Percentiles rank a stretch among this genome's conserved stretches.
phyloP scores from a whole-genome alignment of 2,888 invertebrate species.

The Gonocerus acuteangulatus region DNA sequence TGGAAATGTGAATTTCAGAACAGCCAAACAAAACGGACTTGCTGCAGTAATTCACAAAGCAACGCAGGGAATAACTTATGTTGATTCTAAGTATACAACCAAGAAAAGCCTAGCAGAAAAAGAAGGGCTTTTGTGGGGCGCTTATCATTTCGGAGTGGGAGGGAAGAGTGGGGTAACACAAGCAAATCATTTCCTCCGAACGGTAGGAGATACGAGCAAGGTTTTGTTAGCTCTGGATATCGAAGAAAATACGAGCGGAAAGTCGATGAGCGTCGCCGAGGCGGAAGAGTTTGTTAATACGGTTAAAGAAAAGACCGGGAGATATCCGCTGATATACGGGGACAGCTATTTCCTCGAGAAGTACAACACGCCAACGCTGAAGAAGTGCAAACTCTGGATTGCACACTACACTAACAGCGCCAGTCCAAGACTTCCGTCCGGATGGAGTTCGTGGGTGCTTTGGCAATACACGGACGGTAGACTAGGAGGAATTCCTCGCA shows the following conservation, averaged over 20 bases:
- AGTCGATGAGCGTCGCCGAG: conserved; percentile 22
- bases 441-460: conserved; percentile 34
- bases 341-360: conserved; percentile 29
- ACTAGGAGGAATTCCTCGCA: no score
- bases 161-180: conserved; percentile 10
- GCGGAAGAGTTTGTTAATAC: conserved; percentile 28
- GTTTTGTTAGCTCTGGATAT: conserved; percentile 27
- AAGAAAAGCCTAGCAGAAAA: conserved; percentile 25
- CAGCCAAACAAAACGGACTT: conserved; percentile 28
- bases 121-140: conserved; percentile 32
- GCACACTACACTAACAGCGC: conserved; percentile 13
- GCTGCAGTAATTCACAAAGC: conserved; percentile 33
- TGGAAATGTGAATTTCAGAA: conserved; percentile 26
- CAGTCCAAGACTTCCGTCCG: conserved; percentile 11
- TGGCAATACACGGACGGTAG: conserved; percentile 37
- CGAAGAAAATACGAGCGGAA: conserved; percentile 19
- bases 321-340: conserved; percentile 30
- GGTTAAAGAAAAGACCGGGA: conserved; percentile 28
- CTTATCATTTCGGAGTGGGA: conserved; percentile 31
- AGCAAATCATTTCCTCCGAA: conserved; percentile 30
- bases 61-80: conserved; percentile 28
- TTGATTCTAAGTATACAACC: conserved; percentile 24
- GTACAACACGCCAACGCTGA: conserved; percentile 15
- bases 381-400: conserved; percentile 33
- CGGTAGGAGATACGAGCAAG: conserved; percentile 21